Conservation (phyloP, 1,140 invertebrate genomes). For the Drosophila grimshawi region DNA sequence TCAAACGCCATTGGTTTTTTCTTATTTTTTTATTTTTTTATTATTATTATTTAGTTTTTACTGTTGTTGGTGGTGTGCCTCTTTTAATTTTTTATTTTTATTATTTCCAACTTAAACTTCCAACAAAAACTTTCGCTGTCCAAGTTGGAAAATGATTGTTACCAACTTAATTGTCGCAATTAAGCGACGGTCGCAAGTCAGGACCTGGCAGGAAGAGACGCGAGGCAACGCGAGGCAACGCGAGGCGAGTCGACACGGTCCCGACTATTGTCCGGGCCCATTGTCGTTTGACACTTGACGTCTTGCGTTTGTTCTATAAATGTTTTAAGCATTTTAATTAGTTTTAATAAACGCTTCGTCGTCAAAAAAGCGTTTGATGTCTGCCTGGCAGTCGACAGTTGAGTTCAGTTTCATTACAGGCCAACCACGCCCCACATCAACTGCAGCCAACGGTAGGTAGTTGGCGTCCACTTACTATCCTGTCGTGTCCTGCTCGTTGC, state of each 20-base stretch:
- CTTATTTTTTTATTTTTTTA: constrained; percentile 6
- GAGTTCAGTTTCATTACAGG: constrained; percentile 19
- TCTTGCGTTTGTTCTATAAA: constrained; percentile 57
- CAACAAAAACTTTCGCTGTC: constrained; percentile 39
- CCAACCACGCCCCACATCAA: neutral
- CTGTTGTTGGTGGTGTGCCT: neutral
- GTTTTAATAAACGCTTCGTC: constrained; percentile 58
- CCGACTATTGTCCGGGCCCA: neutral
- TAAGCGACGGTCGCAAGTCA: constrained; percentile 29
- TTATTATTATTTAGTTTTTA: constrained; percentile 21
- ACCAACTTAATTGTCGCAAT: constrained; percentile 59
- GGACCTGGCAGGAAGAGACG: neutral
- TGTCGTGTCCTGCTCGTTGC: neutral
- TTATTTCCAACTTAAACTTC: neutral
- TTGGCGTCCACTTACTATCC: neutral
- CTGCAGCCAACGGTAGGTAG: neutral
- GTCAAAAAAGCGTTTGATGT: constrained; percentile 40
- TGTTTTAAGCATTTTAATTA: constrained; percentile 64
- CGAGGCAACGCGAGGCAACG: neutral
- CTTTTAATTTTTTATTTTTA: constrained; percentile 9
- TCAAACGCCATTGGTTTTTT: constrained; percentile 28
- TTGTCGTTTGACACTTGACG: constrained; percentile 53
- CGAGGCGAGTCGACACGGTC: no score
- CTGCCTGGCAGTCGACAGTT: constrained; percentile 29
- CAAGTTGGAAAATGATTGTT: constrained; percentile 53